phyloP scores from a whole-genome alignment of 2,888 invertebrate species.

The Drosophila glabriapex region DNA sequence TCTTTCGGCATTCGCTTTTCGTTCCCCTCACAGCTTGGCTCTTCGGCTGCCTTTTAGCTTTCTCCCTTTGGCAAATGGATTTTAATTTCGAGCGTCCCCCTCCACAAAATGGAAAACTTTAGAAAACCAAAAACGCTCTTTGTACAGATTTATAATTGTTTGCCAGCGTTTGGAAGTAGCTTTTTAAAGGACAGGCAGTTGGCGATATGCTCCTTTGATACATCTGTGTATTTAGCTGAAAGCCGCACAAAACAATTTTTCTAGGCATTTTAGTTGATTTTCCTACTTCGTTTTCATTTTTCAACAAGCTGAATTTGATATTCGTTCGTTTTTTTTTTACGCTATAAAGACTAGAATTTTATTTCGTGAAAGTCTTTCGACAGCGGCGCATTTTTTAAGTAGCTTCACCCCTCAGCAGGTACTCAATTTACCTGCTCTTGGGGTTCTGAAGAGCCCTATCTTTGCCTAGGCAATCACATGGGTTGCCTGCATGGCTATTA shows the following conservation, averaged over 20 bases:
- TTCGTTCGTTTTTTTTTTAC: neutral
- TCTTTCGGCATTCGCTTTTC: conserved; percentile 50
- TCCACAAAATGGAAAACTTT: conserved; percentile 48
- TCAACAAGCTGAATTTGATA: neutral
- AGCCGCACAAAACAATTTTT: conserved; percentile 9
- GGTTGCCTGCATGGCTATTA: neutral
- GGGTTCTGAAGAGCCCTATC: neutral
- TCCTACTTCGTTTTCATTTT: neutral
- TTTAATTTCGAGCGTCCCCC: conserved; percentile 50
- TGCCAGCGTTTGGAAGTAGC: neutral
- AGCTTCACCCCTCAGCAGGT: conserved; percentile 1
- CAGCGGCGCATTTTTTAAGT: neutral
- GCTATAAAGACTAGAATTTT: neutral
- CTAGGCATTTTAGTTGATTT: neutral
- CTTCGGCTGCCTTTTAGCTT: neutral
- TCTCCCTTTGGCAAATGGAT: conserved; percentile 56
- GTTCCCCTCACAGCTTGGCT: neutral
- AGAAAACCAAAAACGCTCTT: conserved; percentile 36
- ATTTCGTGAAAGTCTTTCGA: neutral
- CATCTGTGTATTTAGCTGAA: conserved; percentile 16
- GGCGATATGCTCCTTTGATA: conserved; percentile 10
- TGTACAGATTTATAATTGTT: conserved; percentile 65
- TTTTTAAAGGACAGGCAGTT: neutral
- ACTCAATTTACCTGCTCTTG: neutral
- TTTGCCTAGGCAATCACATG: neutral